Conservation (phyloP, 2,113 vertebrate genomes). For the Varanus salvator region DNA sequence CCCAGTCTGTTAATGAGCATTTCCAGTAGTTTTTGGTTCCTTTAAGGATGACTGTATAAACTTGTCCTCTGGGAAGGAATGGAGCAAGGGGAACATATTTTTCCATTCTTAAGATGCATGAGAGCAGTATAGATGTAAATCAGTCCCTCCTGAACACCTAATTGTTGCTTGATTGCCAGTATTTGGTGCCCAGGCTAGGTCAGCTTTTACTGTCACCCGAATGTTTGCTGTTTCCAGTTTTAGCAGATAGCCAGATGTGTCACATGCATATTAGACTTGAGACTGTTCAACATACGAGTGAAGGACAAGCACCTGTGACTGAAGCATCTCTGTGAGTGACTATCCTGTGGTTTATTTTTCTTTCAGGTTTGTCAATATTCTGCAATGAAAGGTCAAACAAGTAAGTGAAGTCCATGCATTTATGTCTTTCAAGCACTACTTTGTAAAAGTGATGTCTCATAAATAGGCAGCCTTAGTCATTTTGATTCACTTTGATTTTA, state of each 20-base stretch:
- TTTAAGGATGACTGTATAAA: neutral
- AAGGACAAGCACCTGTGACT: neutral
- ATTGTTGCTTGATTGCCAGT: neutral
- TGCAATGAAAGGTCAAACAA: conserved; percentile 72
- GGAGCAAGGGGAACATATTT: too few species aligned
- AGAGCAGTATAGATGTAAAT: neutral
- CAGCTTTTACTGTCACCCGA: neutral
- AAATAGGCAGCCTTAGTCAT: neutral
- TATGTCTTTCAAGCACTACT: neutral
- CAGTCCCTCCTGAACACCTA: fast-evolving
- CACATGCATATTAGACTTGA: neutral
- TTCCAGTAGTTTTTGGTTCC: too few species aligned
- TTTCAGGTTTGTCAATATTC: conserved; percentile 77
- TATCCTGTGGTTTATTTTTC: neutral
- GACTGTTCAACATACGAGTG: neutral
- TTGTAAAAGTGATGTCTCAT: neutral
- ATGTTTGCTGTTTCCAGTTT: neutral
- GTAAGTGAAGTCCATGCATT: conserved; percentile 61
- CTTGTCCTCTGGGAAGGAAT: neutral
- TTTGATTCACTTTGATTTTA: neutral
- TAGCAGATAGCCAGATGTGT: neutral
- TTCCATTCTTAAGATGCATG: too few species aligned
- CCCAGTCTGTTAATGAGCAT: too few species aligned
- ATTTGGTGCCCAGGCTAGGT: neutral
- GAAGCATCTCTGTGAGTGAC: neutral